These are phyloP conservation scores for Papilio glaucus DNA, from an alignment of 1,140 invertebrate genomes.

Conservation along the genomic window DNA sequence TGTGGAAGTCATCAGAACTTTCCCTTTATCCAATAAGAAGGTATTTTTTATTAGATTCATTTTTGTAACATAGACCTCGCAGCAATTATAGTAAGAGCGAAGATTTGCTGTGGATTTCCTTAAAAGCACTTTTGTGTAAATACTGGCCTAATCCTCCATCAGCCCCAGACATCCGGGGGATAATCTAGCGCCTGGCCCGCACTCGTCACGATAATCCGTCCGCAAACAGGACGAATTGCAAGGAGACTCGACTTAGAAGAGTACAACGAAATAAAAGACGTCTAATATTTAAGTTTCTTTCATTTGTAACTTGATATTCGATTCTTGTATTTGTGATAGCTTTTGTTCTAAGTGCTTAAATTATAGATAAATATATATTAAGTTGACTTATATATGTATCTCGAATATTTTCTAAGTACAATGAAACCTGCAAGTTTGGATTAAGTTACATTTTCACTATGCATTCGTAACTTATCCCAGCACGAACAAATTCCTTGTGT, in stretches of 20 bases:
- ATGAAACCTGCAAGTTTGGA: background rate
- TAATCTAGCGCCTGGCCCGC: background rate
- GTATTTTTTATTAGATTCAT: background rate
- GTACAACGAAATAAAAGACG: constrained; percentile 25
- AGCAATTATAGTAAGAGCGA: constrained; percentile 11
- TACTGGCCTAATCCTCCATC: constrained; percentile 20
- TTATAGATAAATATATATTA: no score
- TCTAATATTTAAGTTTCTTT: background rate
- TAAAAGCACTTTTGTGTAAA: constrained; percentile 29
- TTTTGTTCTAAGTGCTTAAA: background rate
- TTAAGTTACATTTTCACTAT: background rate
- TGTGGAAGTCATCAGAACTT: no score
- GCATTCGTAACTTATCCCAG: constrained; percentile 35
- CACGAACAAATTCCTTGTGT: constrained; percentile 49
- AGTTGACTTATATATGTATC: no score
- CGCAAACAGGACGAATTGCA: constrained; percentile 34
- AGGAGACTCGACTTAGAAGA: constrained; percentile 16
- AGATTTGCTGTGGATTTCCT: constrained; percentile 7
- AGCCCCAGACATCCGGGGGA: constrained; percentile 25
- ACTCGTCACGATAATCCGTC: constrained; percentile 7
- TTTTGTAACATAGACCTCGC: background rate
- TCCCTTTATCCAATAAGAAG: no score
- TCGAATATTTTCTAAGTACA: background rate
- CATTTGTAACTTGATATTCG: background rate
- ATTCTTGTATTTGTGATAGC: background rate